A percentile compares a stretch with the other conserved stretches of the same genome.
Conservation (phyloP, 2,113 vertebrate species). For the Hucho hucho region DNA sequence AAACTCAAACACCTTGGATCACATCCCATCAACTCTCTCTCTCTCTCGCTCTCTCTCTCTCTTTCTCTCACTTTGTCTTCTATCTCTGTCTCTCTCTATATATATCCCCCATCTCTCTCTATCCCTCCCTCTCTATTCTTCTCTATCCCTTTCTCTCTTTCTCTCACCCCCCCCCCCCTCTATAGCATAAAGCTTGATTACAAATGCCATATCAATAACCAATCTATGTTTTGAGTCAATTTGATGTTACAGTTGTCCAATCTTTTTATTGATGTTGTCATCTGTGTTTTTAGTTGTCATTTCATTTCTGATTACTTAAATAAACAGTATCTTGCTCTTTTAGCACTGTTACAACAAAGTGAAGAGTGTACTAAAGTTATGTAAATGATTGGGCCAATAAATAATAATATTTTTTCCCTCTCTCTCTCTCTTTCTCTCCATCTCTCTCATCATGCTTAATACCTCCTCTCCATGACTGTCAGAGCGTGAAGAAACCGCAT, state of each 20-base stretch:
- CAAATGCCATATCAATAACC: no score
- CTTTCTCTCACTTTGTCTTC: not conserved
- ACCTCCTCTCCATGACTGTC: slow-evolving; percentile 7
- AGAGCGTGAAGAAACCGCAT: not conserved
- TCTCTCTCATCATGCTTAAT: not conserved
- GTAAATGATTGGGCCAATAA: no score
- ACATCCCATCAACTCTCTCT: not conserved
- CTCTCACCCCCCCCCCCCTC: no score
- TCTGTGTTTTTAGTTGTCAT: not conserved
- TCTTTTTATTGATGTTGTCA: no score
- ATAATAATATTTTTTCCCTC: no score
- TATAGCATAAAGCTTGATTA: no score
- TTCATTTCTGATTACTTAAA: not conserved
- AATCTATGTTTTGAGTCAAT: no score
- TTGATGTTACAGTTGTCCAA: no score
- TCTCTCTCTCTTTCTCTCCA: not conserved
- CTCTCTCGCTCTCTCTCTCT: no score
- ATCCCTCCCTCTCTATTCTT: not conserved
- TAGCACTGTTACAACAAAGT: not conserved
- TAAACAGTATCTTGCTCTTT: slow-evolving; percentile 9
- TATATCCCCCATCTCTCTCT: not conserved
- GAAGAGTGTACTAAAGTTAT: no score
- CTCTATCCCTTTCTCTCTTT: no score
- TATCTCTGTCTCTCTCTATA: no score
- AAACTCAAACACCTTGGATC: slow-evolving; percentile 63